Evolutionary conservation across 2,797 vertebrate genomes (phyloP), one percentile per base, ranked within the genome.

Genomic region (Halcyon chelicuti): DNA sequence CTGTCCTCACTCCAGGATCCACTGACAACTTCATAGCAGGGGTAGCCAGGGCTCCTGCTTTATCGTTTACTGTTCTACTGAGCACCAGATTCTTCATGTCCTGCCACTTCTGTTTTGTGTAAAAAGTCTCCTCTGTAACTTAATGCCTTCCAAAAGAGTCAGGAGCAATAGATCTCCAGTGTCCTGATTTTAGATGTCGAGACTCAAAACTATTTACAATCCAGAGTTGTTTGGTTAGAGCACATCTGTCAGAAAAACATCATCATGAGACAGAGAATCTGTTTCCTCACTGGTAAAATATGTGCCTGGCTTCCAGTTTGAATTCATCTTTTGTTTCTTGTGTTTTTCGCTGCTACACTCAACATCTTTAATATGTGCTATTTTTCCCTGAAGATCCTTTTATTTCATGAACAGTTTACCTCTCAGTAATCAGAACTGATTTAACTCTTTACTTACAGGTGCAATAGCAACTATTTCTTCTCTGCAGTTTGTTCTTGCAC

Each of bases 221-320:
- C 62, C 81, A 57, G 71, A 65, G 39, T 19, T 92, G 75, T 85
- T 91, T 76, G 72, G 74, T 78, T 82, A n/a, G 12, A 74, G 63
- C 81, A 79, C 91, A 94, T 97, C 96, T 94, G 93, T 85, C 94
- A 97, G 87, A 52, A 92, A 94, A 97, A 91, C 91, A 76, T 95
- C 91, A 85, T 52, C 81, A 82, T 72, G 93, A 92, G 81, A 70
- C 91, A 62, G 47, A 84, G 88, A 93, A 87, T 92, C 62, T 73
- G 19, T 91, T 94, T 85, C 72, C 93, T 96, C 93, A 88, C 85
- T 79, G 77, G 67, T 79, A 92, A 96, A 95, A 63, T 93, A 95
- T 76, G 93, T 79, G 93, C 91, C 87, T 73, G 89, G n/a, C 77
- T 91, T 92, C 89, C 91, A 91, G 87, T 87, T 55, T 89, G 95